Base-by-base conservation (phyloP, 1,140 invertebrate species). In the Zaprionus tsacasi region DNA sequence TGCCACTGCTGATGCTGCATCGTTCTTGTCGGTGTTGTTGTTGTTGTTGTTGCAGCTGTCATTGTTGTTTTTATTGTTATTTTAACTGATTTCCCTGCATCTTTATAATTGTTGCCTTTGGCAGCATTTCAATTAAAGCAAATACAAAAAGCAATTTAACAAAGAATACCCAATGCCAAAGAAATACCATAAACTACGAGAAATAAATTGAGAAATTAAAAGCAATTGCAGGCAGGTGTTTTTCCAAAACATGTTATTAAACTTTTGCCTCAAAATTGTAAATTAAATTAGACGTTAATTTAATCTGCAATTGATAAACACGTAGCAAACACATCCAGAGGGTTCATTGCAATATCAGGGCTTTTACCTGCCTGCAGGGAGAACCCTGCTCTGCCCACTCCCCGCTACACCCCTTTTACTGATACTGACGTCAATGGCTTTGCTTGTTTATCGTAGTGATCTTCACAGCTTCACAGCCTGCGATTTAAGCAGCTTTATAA, bases 281-380 rank as follows among this genome's bases (percentile, higher is more conserved):
- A 87, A 87, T 86, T 86, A 69, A 87, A 86, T 86, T 80, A 88
- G 69, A 50, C 55, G 56, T 71, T 75, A 64, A 83, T 88, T 88
- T 55, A 79, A 87, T 83, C 83, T 78, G 72, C 77, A 83, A 77
- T 56, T 78, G 80, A 88, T 87, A 82, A 80, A 72, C 67, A 72
- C 38, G 76, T 63, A 57, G 27, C 13, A 17, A 12, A 66, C 13
- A 60, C 56, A 25, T 21, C 21, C 21, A 21, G 1, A 21, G 21
- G 21, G 21, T 21, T 21, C 43, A 33, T 86, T 79, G 71, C 79
- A 81, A 56, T 66, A 59, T 78, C 66, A 66, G 68, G 50, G 57
- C 63, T 82, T 56, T 56, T 38, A 35, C 66, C 45, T 35, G 50
- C 63, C 68, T 82, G 65, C 70, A 66, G 33, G 59, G 69, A 58